Evolutionary conservation across 2,888 invertebrate species (phyloP), one percentile per base, ranked within the genome.

Genomic region (Schizotus pectinicornis): DNA sequence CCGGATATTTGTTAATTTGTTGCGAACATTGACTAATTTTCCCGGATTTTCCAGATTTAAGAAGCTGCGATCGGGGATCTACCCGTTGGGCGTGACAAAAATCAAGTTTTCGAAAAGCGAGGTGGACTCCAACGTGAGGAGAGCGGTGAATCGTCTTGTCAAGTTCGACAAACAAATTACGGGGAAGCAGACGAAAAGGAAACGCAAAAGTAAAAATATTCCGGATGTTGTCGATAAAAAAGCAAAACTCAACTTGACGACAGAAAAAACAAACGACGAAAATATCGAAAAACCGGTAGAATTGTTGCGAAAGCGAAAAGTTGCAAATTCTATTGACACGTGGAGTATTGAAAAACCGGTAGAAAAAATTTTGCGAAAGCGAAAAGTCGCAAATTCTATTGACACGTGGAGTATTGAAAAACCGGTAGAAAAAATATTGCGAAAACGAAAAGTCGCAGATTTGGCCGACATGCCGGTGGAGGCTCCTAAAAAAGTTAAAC

Each of bases 11-110:
- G 35, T 22, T 34, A 52, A 31, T 47, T 35, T 9, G 2, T 35
- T 35, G n/a, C 2, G 6, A 35, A 35, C n/a, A n/a, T n/a, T n/a
- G n/a, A n/a, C n/a, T n/a, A n/a, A 31, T 35, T n/a, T n/a, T n/a
- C n/a, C n/a, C n/a, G n/a, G n/a, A n/a, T 33, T 60, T 62, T 62
- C 14, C 56, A 89, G 89, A 41, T 89, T 88, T 73, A 82, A 82
- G 61, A 79, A 82, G 67, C 76, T 89, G 8, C 78, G 85, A 0
- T 74, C 79, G 6, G 88, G 88, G 6, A 78, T 81, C 52, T 92
- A 90, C 77, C 92, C 92, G 0, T 77, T 91, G 7, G 87, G 86
- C 1, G 79, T 88, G 1, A 84, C 85, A 62, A 79, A 80, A 56
- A 76, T 87, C 53, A 77, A 79, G 1, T 70, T 80, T 3, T 58